Evolutionary conservation across 1,140 invertebrate species (phyloP).

Genomic region (Trichoplusia ni): DNA sequence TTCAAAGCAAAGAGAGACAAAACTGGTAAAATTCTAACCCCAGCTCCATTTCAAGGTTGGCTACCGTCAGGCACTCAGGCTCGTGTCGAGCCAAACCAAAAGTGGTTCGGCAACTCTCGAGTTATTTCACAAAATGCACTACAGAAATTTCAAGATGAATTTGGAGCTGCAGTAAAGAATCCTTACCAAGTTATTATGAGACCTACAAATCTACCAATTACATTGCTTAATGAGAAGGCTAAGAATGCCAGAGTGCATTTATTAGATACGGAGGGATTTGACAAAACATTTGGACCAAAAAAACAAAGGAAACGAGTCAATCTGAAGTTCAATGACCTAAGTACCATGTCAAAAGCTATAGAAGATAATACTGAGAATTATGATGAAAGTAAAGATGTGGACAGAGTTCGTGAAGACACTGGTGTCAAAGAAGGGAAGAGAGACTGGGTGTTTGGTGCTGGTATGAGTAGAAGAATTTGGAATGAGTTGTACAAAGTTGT

Average conservation of each 20-base stretch:
- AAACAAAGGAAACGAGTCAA: conserved; percentile 95
- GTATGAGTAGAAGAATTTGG: conserved; percentile 99
- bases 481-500: conserved; percentile 99
- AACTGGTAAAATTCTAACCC: conserved; percentile 94
- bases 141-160: conserved; percentile 98
- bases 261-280: conserved; percentile 97
- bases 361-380: conserved; percentile 89
- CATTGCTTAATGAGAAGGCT: conserved; percentile 95
- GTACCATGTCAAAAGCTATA: conserved; percentile 87
- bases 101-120: conserved; percentile 98
- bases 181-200: conserved; percentile 99
- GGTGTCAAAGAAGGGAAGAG: conserved; percentile 88
- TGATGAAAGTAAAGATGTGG: conserved; percentile 89
- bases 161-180: conserved; percentile 96
- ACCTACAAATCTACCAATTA: conserved; percentile 96
- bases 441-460: conserved; percentile 95
- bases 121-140: conserved; percentile 96
- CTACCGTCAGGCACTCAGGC: conserved; percentile 95
- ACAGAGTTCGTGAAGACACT: conserved; percentile 91
- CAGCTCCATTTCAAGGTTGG: conserved; percentile 97
- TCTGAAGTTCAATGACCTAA: conserved; percentile 87
- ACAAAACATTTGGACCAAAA: conserved; percentile 97
- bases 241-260: conserved; percentile 96
- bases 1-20: conserved; percentile 96
- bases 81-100: conserved; percentile 97